Percentiles rank a stretch among this genome's conserved stretches.
phyloP scores from a whole-genome alignment of 2,113 vertebrate genomes.

The Carettochelys insculpta region DNA sequence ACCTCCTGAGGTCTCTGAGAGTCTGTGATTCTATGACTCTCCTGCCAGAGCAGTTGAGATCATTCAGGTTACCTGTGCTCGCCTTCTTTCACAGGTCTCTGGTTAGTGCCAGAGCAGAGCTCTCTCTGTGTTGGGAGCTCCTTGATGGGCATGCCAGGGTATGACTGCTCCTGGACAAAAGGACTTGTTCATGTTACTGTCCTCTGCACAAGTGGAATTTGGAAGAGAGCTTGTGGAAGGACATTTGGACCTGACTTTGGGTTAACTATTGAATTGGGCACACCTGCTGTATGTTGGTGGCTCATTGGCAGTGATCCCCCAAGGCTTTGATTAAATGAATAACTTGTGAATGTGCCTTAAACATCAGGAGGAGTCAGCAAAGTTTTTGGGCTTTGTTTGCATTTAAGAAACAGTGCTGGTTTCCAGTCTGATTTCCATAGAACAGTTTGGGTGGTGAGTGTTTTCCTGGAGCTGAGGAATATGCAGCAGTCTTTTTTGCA shows the following conservation, averaged over 20 bases:
- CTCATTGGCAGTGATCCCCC: neutral
- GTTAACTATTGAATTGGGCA: neutral
- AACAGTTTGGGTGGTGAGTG: no score
- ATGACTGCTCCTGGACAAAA: neutral
- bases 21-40: no score
- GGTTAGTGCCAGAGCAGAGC: neutral
- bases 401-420: neutral
- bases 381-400: no score
- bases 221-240: neutral
- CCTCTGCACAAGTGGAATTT: neutral
- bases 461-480: neutral
- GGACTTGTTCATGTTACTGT: neutral
- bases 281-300: neutral
- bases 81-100: neutral
- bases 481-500: neutral
- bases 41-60: neutral
- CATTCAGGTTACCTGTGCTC: neutral
- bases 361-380: neutral
- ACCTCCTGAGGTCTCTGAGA: no score
- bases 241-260: neutral
- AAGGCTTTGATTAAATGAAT: neutral
- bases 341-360: neutral
- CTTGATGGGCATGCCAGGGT: neutral
- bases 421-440: neutral
- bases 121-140: neutral